phyloP scores from a whole-genome alignment of 2,797 vertebrate genomes.

The Hirundo rustica region DNA sequence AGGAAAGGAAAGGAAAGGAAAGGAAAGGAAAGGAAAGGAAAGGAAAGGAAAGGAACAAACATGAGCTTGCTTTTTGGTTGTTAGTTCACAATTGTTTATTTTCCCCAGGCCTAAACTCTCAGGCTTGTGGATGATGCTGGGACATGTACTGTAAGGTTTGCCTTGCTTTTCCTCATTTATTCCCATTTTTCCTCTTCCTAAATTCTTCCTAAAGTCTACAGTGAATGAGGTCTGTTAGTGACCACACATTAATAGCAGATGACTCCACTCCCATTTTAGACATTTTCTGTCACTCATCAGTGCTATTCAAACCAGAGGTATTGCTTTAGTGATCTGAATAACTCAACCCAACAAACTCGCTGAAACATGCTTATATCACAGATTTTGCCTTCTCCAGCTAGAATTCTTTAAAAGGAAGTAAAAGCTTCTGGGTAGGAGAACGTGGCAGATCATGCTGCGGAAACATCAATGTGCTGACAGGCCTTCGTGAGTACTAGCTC shows the following conservation, averaged over 20 bases:
- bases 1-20: too few species aligned
- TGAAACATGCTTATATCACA: background rate
- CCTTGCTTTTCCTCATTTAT: background rate
- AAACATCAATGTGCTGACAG: background rate
- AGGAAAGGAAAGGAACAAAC: background rate
- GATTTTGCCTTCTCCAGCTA: background rate
- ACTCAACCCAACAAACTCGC: background rate
- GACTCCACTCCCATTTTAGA: background rate
- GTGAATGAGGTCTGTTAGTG: background rate
- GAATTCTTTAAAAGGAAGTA: background rate
- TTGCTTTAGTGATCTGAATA: background rate
- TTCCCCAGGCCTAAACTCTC: background rate
- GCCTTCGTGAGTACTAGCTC: background rate
- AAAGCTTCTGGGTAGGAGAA: background rate
- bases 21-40: too few species aligned
- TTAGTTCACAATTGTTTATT: background rate
- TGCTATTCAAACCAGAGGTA: background rate
- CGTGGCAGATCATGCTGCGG: background rate
- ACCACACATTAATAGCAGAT: background rate
- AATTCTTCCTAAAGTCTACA: background rate
- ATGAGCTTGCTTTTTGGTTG: background rate
- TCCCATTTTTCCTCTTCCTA: background rate
- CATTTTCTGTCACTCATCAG: background rate
- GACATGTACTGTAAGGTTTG: background rate
- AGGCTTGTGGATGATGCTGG: background rate